These are phyloP conservation scores for Umimayanthus kanabou DNA, from an alignment of 92 coral and sea anemone species.

Conservation along the genomic window DNA sequence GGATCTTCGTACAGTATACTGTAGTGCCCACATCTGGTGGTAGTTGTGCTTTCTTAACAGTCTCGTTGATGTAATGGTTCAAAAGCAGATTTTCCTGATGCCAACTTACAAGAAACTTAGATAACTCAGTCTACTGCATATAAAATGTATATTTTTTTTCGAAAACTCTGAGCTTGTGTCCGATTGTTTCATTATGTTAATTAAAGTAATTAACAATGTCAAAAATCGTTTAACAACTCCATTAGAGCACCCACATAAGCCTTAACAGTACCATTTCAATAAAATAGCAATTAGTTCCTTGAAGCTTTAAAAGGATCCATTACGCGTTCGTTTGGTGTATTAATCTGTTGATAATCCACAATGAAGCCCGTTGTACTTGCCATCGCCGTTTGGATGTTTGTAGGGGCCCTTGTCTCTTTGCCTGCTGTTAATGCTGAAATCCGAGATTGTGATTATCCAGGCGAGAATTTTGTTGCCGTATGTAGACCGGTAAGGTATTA, in stretches of 20 bases:
- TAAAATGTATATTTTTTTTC: too few species aligned
- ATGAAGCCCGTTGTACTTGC: neutral
- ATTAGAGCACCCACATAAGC: neutral
- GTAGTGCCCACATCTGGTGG: too few species aligned
- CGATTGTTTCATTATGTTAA: too few species aligned
- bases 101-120: too few species aligned
- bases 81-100: too few species aligned
- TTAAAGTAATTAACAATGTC: too few species aligned
- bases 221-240: neutral
- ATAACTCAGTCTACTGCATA: too few species aligned
- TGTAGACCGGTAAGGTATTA: neutral
- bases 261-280: neutral
- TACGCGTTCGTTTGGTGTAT: neutral
- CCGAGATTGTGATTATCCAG: neutral
- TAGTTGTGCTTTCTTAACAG: too few species aligned
- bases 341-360: neutral
- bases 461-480: neutral
- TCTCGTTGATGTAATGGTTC: too few species aligned
- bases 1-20: too few species aligned
- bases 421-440: neutral
- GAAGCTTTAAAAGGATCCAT: neutral
- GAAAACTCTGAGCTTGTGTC: too few species aligned
- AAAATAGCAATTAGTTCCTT: neutral
- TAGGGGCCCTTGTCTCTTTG: neutral
- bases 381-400: neutral